Conservation (phyloP, 2,113 vertebrate species). For the Trachemys scripta region DNA sequence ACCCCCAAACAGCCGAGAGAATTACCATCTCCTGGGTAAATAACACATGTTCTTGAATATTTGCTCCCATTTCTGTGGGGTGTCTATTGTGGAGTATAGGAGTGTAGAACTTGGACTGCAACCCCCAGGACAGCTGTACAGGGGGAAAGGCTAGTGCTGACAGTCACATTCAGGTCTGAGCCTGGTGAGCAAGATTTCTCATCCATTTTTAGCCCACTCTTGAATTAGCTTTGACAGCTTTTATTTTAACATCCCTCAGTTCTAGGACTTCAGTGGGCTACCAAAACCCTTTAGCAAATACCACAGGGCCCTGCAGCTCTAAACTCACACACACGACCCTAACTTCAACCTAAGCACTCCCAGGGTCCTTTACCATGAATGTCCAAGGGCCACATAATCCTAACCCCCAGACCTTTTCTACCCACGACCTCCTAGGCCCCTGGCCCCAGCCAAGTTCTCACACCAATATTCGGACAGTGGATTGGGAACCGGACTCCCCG, state of each 20-base stretch:
- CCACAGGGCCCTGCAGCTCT: background rate
- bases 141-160: fast-evolving
- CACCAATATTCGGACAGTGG: too few species aligned
- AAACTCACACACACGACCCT: background rate
- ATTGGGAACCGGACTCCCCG: background rate
- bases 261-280: fast-evolving
- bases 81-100: background rate
- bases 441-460: too few species aligned
- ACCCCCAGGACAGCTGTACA: background rate
- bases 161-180: background rate
- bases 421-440: background rate
- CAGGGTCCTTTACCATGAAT: background rate
- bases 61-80: background rate
- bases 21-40: background rate
- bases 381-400: background rate
- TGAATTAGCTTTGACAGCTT: background rate
- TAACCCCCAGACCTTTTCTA: background rate
- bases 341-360: background rate
- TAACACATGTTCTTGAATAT: background rate
- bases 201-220: background rate
- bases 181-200: background rate
- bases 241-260: fast-evolving
- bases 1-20: background rate
- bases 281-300: fast-evolving
- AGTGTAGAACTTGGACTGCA: background rate